These are phyloP conservation scores for Lepidochitona cinerea DNA, from an alignment of 2,888 invertebrate species.

Conservation along the genomic window DNA sequence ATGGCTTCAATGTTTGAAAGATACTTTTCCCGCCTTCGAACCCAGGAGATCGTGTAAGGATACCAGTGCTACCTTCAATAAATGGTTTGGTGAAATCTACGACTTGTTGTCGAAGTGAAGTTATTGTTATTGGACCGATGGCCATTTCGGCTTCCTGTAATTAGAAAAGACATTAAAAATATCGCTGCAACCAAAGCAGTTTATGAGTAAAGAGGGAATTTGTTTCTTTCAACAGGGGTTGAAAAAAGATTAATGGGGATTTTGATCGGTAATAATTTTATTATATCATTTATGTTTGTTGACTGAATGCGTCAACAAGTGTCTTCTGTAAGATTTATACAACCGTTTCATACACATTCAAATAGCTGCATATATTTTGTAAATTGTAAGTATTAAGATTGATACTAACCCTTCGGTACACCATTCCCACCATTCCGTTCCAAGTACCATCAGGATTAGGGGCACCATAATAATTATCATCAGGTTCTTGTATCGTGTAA, in stretches of 20 bases:
- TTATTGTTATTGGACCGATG: neutral
- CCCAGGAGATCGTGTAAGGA: neutral
- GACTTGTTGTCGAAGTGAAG: neutral
- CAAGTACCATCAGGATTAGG: neutral
- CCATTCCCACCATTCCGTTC: neutral
- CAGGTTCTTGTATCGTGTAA: neutral
- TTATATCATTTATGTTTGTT: too few species aligned
- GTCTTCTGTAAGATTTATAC: too few species aligned
- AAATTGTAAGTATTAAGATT: too few species aligned
- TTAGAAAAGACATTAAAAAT: too few species aligned
- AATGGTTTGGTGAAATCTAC: slow-evolving; percentile 4
- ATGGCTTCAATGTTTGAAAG: neutral
- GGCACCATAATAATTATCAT: neutral
- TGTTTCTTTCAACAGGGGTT: too few species aligned
- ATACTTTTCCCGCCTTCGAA: neutral
- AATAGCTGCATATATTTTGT: too few species aligned
- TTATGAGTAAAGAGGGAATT: too few species aligned
- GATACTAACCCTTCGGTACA: neutral
- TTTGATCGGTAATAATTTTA: too few species aligned
- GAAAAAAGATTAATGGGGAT: too few species aligned
- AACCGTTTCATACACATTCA: too few species aligned
- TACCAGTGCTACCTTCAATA: neutral
- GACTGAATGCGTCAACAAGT: too few species aligned
- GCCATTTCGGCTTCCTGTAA: slow-evolving; percentile 5
- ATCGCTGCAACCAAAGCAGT: too few species aligned